Evolutionary conservation across 2,113 vertebrate species (phyloP), one percentile per base, ranked within the genome.

Genomic region (Gambusia holbrooki): DNA sequence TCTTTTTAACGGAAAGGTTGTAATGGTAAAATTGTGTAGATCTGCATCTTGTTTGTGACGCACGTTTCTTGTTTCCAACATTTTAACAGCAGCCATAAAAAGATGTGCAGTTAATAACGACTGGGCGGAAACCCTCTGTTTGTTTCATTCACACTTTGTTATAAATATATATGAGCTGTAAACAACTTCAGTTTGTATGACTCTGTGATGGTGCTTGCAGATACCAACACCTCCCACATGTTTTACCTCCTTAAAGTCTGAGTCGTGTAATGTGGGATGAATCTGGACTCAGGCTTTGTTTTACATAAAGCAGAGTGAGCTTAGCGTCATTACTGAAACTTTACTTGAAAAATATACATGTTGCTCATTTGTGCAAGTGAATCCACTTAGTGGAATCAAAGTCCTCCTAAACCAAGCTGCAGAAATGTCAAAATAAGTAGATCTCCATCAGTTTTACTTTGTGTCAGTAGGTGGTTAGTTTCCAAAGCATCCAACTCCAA

Each of bases 91-190:
- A 4, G 15, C 14, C 42, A 15, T 28, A 61, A 27, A 61, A 62
- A 62, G 30, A 64, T 3, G 30, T 32, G 30, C 10, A 8, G 29
- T 22, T n/a, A 19, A 37, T 25, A 65, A 65, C 9, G 4, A 19
- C 62, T 15, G 64, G 64, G 35, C 25, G 37, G 19, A 66, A 66
- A 27, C 54, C 0, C 33, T 76, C 51, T 54, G 2, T 66, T 66
- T 37, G 33, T 66, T 66, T 64, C 27, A 30, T 64, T 66, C 35
- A 66, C 64, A 66, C 64, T 27, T 32, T 66, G 78, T 58, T 58
- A 58, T 58, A 74, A 79, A 77, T 82, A 71, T 71, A 69, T 51
- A 69, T 8, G 40, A 69, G 74, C 62, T 64, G 68, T 13, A 17
- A 73, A 80, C 37, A 67, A 35, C 28, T 67, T 48, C 35, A 8